A percentile compares a stretch with the other conserved stretches of the same genome.
phyloP scores from a whole-genome alignment of 2,113 vertebrate species.

The Bettongia penicillata region DNA sequence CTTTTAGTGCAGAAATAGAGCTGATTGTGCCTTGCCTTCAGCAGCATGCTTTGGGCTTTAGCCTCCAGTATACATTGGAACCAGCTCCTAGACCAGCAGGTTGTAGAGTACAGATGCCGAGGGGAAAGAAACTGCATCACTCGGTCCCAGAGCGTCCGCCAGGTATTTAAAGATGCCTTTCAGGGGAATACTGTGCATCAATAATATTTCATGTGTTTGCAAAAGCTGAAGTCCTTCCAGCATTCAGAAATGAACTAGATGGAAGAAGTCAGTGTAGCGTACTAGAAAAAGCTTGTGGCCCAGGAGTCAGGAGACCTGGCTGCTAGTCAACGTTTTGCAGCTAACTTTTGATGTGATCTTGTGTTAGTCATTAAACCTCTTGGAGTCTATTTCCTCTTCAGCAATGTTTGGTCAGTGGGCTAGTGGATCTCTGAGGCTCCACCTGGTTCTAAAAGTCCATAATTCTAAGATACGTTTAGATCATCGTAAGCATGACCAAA shows the following conservation, averaged over 20 bases:
- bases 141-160: slow-evolving; percentile 12
- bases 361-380: background rate
- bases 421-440: background rate
- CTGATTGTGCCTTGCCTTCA: slow-evolving; percentile 43
- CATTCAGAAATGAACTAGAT: background rate
- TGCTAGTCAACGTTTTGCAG: background rate
- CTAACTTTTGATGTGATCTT: background rate
- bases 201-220: background rate
- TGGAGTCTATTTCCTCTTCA: background rate
- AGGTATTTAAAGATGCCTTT: background rate
- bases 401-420: background rate
- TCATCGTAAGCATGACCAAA: background rate
- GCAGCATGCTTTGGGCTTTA: slow-evolving; percentile 59
- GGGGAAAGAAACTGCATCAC: background rate
- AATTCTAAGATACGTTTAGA: background rate
- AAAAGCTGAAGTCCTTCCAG: background rate
- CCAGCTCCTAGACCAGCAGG: background rate
- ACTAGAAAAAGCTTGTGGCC: background rate
- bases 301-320: background rate
- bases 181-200: slow-evolving; percentile 39
- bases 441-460: background rate
- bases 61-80: background rate
- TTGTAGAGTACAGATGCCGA: slow-evolving; percentile 1
- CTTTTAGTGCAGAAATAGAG: background rate
- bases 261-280: background rate